Percentiles rank a stretch among this genome's conserved stretches.
Conservation (phyloP, 1,140 invertebrate species). For the Drosophila mayri region DNA sequence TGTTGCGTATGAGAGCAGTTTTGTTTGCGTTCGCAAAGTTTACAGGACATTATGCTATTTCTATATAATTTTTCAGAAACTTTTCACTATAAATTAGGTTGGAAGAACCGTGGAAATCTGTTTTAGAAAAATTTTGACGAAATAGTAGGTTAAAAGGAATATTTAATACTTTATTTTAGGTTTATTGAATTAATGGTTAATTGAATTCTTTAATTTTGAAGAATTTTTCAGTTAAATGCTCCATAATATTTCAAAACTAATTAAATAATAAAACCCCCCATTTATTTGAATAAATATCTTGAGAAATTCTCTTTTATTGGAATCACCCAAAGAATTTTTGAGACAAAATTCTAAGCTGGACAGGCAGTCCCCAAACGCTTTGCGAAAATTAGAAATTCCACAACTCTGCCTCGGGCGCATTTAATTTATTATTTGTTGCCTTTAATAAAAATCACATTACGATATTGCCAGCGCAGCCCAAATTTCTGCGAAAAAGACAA, state of each 20-base stretch:
- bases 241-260: neutral
- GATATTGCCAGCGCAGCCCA: conserved; percentile 37
- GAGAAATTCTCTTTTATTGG: neutral
- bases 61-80: neutral
- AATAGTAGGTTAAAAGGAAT: neutral
- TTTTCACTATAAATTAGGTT: too few species aligned
- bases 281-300: conserved; percentile 3
- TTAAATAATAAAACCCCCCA: too few species aligned
- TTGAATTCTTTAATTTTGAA: too few species aligned
- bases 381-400: conserved; percentile 30
- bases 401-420: conserved; percentile 1
- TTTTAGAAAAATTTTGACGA: neutral
- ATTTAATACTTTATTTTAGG: neutral
- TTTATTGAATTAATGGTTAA: neutral
- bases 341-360: neutral
- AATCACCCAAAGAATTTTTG: conserved; percentile 7
- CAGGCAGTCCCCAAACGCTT: neutral
- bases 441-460: conserved; percentile 57
- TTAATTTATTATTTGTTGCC: conserved; percentile 45
- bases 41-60: neutral
- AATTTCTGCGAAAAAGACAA: conserved; percentile 17
- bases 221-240: neutral
- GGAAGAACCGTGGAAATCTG: too few species aligned
- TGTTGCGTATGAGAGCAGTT: neutral
- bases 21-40: neutral